A percentile compares a stretch with the other conserved stretches of the same genome.
Conservation (phyloP, 2,113 vertebrate species). For the Talpa occidentalis region DNA sequence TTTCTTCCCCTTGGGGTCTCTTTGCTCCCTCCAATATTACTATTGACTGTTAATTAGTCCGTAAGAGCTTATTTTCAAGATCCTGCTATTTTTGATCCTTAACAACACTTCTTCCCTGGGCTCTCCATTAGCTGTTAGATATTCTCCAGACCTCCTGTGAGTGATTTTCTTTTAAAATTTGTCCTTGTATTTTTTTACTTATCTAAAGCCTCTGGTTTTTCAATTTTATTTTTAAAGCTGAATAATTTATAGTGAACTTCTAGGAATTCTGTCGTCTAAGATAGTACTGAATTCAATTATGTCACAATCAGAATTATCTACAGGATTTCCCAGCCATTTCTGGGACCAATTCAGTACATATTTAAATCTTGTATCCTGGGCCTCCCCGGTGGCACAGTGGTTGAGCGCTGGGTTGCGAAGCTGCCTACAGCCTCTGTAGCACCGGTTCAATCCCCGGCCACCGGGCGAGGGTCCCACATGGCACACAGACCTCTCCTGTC, state of each 20-base stretch:
- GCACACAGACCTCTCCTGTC: too few relatives aligned
- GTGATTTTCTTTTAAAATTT: constrained; percentile 47
- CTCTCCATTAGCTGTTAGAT: constrained; percentile 41
- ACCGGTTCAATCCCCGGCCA: too few relatives aligned
- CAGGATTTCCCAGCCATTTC: not conserved
- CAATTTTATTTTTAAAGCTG: constrained; percentile 41
- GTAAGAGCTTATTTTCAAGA: constrained; percentile 42
- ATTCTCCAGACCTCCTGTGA: not conserved
- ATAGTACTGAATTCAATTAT: constrained; percentile 15
- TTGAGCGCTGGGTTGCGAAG: too few relatives aligned
- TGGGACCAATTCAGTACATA: not conserved
- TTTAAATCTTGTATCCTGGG: constrained; percentile 13
- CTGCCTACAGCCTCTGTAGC: too few relatives aligned
- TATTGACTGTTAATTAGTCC: constrained; percentile 57
- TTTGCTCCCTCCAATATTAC: constrained; percentile 31
- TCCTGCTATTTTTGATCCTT: constrained; percentile 45
- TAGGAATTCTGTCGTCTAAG: not conserved
- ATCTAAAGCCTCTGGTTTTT: not conserved
- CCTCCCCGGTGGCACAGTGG: too few relatives aligned
- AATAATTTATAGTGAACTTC: constrained; percentile 44
- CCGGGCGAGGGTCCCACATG: too few relatives aligned
- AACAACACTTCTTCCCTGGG: constrained; percentile 12
- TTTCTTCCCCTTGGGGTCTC: not conserved
- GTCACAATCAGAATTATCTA: constrained; percentile 15
- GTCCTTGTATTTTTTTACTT: constrained; percentile 47